These are phyloP conservation scores for Dolichotis patagonum DNA, from an alignment of 2,113 vertebrate genomes.

Conservation along the genomic window DNA sequence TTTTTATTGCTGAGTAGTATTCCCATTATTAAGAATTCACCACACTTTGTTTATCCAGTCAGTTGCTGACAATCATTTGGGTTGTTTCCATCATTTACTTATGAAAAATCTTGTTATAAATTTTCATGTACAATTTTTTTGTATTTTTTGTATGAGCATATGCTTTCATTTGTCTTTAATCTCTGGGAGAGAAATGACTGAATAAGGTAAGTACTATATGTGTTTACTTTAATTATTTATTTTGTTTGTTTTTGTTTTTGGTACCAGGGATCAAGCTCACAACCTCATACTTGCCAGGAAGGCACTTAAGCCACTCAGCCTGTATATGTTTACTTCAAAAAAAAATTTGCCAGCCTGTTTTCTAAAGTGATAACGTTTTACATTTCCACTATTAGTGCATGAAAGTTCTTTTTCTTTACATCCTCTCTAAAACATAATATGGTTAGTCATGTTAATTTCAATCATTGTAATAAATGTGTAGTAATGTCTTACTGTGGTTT, in stretches of 20 bases:
- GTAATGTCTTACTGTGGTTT: constrained; percentile 19
- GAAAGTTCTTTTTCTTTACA: neutral
- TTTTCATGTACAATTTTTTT: neutral
- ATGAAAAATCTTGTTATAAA: neutral
- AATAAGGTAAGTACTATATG: neutral
- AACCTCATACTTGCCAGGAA: no score
- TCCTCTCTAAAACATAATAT: neutral
- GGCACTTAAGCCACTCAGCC: no score
- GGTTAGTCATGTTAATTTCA: constrained; percentile 29
- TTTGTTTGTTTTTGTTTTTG: no score
- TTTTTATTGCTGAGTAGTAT: constrained; percentile 28
- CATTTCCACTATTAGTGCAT: neutral
- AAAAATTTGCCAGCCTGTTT: neutral
- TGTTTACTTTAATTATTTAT: neutral
- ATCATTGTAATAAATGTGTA: neutral
- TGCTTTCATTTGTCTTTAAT: constrained; percentile 16
- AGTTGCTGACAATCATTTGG: neutral
- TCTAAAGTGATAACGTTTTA: neutral
- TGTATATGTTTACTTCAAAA: neutral
- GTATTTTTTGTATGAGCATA: neutral
- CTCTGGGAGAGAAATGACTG: neutral
- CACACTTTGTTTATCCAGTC: neutral
- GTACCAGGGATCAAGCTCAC: no score
- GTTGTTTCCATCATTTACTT: constrained; percentile 42
- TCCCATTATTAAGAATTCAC: neutral